phyloP scores from a whole-genome alignment of 2,888 invertebrate species.

The Tinea semifulvella region DNA sequence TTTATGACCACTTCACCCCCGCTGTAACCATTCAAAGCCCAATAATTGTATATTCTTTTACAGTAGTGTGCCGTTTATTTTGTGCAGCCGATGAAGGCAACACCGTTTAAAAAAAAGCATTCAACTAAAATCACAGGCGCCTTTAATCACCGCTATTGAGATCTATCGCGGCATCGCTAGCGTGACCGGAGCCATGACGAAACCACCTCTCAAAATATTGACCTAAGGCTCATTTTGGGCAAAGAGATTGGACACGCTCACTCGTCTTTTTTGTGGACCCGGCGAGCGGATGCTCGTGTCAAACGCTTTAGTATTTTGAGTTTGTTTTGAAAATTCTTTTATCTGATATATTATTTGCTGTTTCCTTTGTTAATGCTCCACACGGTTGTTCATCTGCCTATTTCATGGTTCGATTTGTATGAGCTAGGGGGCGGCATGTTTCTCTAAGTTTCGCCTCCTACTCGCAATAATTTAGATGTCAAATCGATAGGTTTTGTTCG shows the following conservation, averaged over 20 bases:
- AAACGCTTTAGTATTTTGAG: conserved; percentile 67
- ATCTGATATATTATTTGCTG: conserved; percentile 63
- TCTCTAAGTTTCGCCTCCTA: conserved; percentile 40
- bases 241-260: conserved; percentile 39
- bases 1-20: conserved; percentile 66
- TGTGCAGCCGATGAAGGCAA: conserved; percentile 57
- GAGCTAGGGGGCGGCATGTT: conserved; percentile 36
- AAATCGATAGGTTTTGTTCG: conserved; percentile 46
- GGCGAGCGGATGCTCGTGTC: conserved; percentile 65
- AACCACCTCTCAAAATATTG: conserved; percentile 49
- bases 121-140: conserved; percentile 66
- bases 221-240: conserved; percentile 44
- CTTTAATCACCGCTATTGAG: conserved; percentile 67
- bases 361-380: conserved; percentile 47
- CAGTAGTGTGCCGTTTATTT: conserved; percentile 64
- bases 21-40: conserved; percentile 64
- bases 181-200: conserved; percentile 42
- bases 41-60: conserved; percentile 68
- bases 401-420: conserved; percentile 45
- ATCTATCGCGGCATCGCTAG: conserved; percentile 64
- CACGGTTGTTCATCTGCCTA: conserved; percentile 49
- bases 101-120: conserved; percentile 49
- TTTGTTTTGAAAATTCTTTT: conserved; percentile 69
- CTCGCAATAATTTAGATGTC: conserved; percentile 67
- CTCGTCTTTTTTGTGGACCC: conserved; percentile 43